Evolutionary conservation across 1,140 invertebrate genomes (phyloP).

Genomic region (Lerema accius): DNA sequence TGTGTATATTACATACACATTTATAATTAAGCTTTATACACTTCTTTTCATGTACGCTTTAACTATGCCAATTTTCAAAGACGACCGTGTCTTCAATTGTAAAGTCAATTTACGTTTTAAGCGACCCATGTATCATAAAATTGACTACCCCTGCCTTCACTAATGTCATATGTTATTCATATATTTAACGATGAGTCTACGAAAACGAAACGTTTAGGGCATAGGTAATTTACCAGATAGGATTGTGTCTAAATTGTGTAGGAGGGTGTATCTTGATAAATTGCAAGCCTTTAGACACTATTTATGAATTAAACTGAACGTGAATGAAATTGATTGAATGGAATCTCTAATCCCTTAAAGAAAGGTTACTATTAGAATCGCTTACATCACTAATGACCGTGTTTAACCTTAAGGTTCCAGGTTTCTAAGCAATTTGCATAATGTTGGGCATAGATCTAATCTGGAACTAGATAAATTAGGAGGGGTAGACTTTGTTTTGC

Average conservation of each 20-base stretch:
- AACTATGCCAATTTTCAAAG: too few species aligned
- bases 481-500: too few species aligned
- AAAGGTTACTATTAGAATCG: not conserved
- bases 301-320: not conserved
- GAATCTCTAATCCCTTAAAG: not conserved
- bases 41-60: too few species aligned
- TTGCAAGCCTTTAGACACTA: not conserved
- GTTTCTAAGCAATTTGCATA: too few species aligned
- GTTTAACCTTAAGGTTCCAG: too few species aligned
- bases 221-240: not conserved
- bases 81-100: too few species aligned
- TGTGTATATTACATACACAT: too few species aligned
- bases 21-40: too few species aligned
- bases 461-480: too few species aligned
- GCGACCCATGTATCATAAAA: not conserved
- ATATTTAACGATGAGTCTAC: not conserved
- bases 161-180: not conserved
- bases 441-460: too few species aligned
- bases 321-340: not conserved
- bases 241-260: not conserved
- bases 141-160: not conserved
- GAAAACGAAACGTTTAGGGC: not conserved
- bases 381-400: not conserved
- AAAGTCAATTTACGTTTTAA: too few species aligned
- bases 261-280: too few species aligned